A percentile compares a stretch with the other conserved stretches of the same genome.
Conservation (phyloP, 2,888 invertebrate species). For the Colletes collaris region DNA sequence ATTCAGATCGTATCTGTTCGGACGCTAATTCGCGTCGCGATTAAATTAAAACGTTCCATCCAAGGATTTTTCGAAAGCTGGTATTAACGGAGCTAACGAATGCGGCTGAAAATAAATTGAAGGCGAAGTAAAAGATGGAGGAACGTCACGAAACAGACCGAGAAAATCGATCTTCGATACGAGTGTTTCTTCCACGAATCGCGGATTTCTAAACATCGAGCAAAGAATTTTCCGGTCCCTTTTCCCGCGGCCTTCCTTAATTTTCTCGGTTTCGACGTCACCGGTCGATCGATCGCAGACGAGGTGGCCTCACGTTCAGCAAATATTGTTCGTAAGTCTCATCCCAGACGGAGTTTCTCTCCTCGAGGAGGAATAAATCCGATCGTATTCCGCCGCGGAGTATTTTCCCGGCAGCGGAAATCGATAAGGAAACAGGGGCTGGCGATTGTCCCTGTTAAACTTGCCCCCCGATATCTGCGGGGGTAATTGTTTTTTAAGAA, state of each 20-base stretch:
- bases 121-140: too few species aligned
- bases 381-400: constrained; percentile 24
- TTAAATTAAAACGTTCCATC: too few species aligned
- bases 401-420: neutral
- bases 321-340: constrained; percentile 56
- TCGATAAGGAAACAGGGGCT: neutral
- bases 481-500: neutral
- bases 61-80: too few species aligned
- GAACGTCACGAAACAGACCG: too few species aligned
- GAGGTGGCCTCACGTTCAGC: constrained; percentile 46
- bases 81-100: too few species aligned
- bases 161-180: too few species aligned
- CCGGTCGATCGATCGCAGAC: constrained; percentile 51
- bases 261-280: constrained; percentile 57
- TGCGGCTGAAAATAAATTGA: too few species aligned
- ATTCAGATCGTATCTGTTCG: too few species aligned
- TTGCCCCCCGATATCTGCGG: neutral
- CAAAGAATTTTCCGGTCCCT: neutral
- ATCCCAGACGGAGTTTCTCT: constrained; percentile 18
- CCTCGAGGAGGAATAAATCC: constrained; percentile 45
- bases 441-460: neutral
- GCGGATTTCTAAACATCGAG: neutral
- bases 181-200: too few species aligned
- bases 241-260: constrained; percentile 46
- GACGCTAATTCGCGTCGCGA: too few species aligned